Base-by-base conservation (phyloP, 1,140 invertebrate genomes). In the Capitella teleta region DNA sequence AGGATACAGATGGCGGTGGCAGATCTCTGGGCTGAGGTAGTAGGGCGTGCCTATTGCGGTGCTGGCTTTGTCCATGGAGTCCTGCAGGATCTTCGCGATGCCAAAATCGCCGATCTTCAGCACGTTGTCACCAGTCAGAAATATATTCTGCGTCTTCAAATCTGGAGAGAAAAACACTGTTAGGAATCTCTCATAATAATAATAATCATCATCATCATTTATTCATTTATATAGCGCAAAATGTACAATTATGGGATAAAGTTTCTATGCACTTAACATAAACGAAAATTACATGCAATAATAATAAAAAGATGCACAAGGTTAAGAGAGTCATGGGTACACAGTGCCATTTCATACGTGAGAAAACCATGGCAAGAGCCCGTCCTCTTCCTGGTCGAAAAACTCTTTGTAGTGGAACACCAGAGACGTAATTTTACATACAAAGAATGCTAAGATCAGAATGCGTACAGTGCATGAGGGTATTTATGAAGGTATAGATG, bases 51-150 rank as follows among this genome's bases (percentile, higher is more conserved):
- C 77, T 53, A 78, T 72, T 21, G 72, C 59, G 28, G 76, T 75
- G 43, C 61, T 25, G 32, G 75, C 72, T 41, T 70, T 57, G 52
- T 75, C 68, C 18, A 53, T 43, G 50, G 66, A 63, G 36, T 62
- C 62, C 30, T 67, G 55, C 48, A 74, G 54, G 40, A 77, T 55
- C 41, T 72, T 63, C 0, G 77, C 68, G 42, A 78, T 76, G 10
- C 76, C 76, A 65, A 79, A 79, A 62, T 79, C 78, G 26, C 76
- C 76, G 21, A 80, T 58, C 62, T 79, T 79, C 14, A 79, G 57
- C 16, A 73, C 66, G 49, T 66, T 68, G 36, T 69, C 57, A 45
- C 61, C 62, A 48, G 77, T 76, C 40, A 74, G 59, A 60, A 78
- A 78, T 23, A 78, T 66, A 57, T 78, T 78, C 60, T 78, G 75